A percentile compares a stretch with the other conserved stretches of the same genome.
These are phyloP conservation scores for Philypnodon macrostomus DNA, from an alignment of 2,797 vertebrate genomes.

Conservation along the genomic window DNA sequence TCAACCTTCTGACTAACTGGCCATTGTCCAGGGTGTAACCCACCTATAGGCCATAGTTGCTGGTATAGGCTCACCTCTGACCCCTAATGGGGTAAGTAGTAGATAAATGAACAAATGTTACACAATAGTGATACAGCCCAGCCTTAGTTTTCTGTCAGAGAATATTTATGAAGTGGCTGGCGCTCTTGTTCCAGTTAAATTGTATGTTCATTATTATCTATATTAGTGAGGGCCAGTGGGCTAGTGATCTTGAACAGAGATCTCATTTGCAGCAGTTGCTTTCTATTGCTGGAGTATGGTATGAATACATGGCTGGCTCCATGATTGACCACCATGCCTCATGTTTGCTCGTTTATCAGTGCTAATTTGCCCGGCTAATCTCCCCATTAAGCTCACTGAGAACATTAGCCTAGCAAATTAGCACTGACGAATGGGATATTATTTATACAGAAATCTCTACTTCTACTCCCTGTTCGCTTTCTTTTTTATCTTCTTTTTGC, in stretches of 20 bases:
- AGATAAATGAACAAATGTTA: no score
- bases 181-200: slow-evolving; percentile 3
- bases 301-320: slow-evolving; percentile 38
- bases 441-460: slow-evolving; percentile 53
- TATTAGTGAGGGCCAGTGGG: slow-evolving; percentile 22
- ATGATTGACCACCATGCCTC: slow-evolving; percentile 61
- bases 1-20: no score
- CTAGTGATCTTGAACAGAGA: slow-evolving; percentile 45
- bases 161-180: slow-evolving; percentile 5
- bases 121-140: neutral
- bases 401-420: slow-evolving; percentile 72
- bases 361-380: slow-evolving; percentile 68
- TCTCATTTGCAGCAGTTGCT: slow-evolving; percentile 51
- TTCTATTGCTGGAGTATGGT: slow-evolving; percentile 33
- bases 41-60: no score
- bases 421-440: slow-evolving; percentile 66
- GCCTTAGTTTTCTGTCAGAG: slow-evolving; percentile 10
- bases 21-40: neutral
- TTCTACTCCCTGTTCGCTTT: slow-evolving; percentile 21
- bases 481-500: slow-evolving; percentile 3
- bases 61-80: no score
- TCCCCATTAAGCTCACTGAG: slow-evolving; percentile 62
- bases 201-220: slow-evolving; percentile 20
- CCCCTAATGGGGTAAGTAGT: no score
- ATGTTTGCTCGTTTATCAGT: slow-evolving; percentile 68